phyloP scores from a whole-genome alignment of 2,797 vertebrate species.

The Fistularia tabacaria region DNA sequence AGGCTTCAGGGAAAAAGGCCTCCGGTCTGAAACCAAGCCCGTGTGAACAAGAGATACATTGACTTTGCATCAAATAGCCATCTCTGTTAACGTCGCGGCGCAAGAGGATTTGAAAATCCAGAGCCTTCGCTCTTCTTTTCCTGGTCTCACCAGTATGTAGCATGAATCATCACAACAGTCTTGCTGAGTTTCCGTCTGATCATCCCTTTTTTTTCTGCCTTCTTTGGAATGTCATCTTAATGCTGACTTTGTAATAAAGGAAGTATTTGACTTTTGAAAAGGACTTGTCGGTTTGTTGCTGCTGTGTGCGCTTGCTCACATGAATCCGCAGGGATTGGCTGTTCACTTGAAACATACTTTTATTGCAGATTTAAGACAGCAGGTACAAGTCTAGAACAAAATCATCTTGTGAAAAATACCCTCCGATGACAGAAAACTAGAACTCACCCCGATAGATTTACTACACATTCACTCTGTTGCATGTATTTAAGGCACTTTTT shows the following conservation, averaged over 20 bases:
- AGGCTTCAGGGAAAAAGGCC: too few relatives aligned
- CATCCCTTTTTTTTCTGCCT: slow-evolving; percentile 44
- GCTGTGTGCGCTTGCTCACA: neutral
- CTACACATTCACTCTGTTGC: slow-evolving; percentile 26
- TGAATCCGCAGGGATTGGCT: neutral
- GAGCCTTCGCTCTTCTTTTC: slow-evolving; percentile 12
- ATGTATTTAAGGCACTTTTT: slow-evolving; percentile 52
- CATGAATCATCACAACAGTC: slow-evolving; percentile 44
- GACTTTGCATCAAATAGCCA: too few relatives aligned
- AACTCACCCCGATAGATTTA: slow-evolving; percentile 14
- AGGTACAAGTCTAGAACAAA: slow-evolving; percentile 36
- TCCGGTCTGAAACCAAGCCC: too few relatives aligned
- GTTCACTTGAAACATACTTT: slow-evolving; percentile 17
- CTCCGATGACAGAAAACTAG: slow-evolving; percentile 1
- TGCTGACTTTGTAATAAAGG: slow-evolving; percentile 76
- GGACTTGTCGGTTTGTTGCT: neutral
- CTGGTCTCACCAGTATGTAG: slow-evolving; percentile 41
- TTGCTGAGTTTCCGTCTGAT: slow-evolving; percentile 37
- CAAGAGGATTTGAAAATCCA: neutral
- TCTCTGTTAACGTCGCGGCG: too few relatives aligned
- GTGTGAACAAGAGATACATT: too few relatives aligned
- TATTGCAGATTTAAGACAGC: slow-evolving; percentile 48
- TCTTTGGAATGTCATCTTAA: slow-evolving; percentile 64
- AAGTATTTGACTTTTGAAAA: slow-evolving; percentile 14
- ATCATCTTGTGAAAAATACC: slow-evolving; percentile 17